phyloP scores from a whole-genome alignment of 2,797 vertebrate species.

The Gouania willdenowi region DNA sequence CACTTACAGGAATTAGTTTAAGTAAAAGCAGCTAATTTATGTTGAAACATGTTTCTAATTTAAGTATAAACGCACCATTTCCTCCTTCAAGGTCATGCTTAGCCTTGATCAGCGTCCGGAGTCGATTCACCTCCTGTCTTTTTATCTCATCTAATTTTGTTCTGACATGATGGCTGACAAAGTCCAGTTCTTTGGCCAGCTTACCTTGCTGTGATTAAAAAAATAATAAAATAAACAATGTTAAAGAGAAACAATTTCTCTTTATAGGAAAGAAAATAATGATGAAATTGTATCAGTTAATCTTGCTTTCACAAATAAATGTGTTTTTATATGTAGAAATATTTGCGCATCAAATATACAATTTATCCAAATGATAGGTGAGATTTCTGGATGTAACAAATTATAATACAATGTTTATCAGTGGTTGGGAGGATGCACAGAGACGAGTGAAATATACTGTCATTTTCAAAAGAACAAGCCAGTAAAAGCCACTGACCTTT shows the following conservation, averaged over 20 bases:
- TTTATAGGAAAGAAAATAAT: too few species aligned
- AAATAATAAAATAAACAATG: neutral
- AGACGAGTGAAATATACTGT: too few species aligned
- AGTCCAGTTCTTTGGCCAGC: constrained; percentile 93
- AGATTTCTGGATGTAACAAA: neutral
- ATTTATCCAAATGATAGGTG: neutral
- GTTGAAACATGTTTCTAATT: too few species aligned
- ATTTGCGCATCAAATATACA: too few species aligned
- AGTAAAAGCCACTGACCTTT: constrained; percentile 76
- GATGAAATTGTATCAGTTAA: too few species aligned
- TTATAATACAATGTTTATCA: neutral
- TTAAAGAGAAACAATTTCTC: too few species aligned
- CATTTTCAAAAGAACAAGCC: neutral
- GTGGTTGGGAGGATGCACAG: too few species aligned
- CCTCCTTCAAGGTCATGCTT: constrained; percentile 91
- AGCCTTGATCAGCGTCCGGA: constrained; percentile 93
- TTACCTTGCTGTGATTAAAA: constrained; percentile 83
- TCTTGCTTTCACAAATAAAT: neutral
- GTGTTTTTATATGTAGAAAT: neutral
- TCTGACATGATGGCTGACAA: constrained; percentile 93
- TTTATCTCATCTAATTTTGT: constrained; percentile 94
- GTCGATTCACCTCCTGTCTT: constrained; percentile 91
- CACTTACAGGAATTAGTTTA: too few species aligned
- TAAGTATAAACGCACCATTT: constrained; percentile 74
- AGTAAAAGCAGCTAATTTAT: too few species aligned